Percentiles rank a stretch among this genome's conserved stretches.
Evolutionary conservation across 2,797 vertebrate genomes (phyloP).

Genomic region (Varecia variegata): DNA sequence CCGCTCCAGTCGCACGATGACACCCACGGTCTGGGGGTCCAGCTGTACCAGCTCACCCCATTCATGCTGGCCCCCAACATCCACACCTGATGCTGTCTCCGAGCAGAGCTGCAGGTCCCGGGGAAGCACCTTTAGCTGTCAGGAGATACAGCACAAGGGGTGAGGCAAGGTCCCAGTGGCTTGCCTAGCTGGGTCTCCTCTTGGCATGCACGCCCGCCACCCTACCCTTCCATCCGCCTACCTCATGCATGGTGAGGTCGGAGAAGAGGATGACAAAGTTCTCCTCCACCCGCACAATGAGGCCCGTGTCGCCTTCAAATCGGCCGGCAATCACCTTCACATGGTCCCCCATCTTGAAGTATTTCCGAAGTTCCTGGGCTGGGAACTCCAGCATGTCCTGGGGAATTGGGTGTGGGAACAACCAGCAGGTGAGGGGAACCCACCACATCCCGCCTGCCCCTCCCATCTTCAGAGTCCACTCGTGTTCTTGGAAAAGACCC

Average conservation of each 20-base stretch:
- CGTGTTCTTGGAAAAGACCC: neutral
- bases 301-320: slow-evolving; percentile 95
- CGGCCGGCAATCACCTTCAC: slow-evolving; percentile 97
- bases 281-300: slow-evolving; percentile 96
- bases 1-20: slow-evolving; percentile 94
- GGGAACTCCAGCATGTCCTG: slow-evolving; percentile 98
- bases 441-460: neutral
- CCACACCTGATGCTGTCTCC: slow-evolving; percentile 95
- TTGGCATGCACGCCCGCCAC: rapidly evolving
- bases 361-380: slow-evolving; percentile 94
- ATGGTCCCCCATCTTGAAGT: slow-evolving; percentile 97
- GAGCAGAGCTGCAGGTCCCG: slow-evolving; percentile 97
- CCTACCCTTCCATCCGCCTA: slow-evolving; percentile 44
- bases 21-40: slow-evolving; percentile 94
- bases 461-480: neutral
- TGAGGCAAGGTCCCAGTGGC: neutral
- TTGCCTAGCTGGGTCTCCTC: rapidly evolving
- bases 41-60: slow-evolving; percentile 97
- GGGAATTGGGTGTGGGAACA: rapidly evolving
- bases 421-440: neutral
- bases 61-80: slow-evolving; percentile 96
- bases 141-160: rapidly evolving
- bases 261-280: slow-evolving; percentile 98
- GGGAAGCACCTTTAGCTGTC: slow-evolving; percentile 94
- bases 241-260: slow-evolving; percentile 98